Base-by-base conservation (phyloP, 2,113 vertebrate genomes). In the Aegypius monachus region DNA sequence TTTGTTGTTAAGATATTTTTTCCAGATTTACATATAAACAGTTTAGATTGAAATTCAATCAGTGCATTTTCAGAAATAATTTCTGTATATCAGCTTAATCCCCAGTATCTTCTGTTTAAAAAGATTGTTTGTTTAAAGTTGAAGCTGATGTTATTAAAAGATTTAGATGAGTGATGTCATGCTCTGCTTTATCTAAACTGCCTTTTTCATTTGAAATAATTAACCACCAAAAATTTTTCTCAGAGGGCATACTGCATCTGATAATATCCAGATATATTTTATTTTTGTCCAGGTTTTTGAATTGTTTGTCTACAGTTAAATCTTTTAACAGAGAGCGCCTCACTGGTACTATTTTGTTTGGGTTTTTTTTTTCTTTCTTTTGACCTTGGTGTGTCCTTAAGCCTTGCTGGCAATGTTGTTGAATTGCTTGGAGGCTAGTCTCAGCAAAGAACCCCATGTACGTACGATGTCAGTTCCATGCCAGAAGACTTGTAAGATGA, bases 351-450 rank as follows among this genome's bases (percentile, higher is more conserved):
- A 3, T 71, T 93, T 48, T 68, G 19, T 59, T 68, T 72, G 13
- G 2, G 0, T 0, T 21, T 40, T 25, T 63, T 34, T 17, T 6
- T 53, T 14, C 21, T 86, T 78, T 79, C 67, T 71, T 59, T 62
- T 95, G 94, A 95, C 92, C 96, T 96, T 97, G 81, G 53, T 43
- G n/a, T 67, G 85, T 95, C 94, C 92, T 94, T 20, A 42, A 32
- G 84, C 59, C 74, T 93, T 82, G 40, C 89, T 73, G 68, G 58
- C 11, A 5, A 29, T 1, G 47, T 17, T 74, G 84, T 23, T 81
- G 95, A 56, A 77, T 77, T 27, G 93, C 96, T 87, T 8, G 65
- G 32, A 81, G 79, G 94, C 87, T 58, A 4, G 38, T 81, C 66
- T 61, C 48, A 48, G 80, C 1, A 1, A 72, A 87, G 91, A 80